phyloP scores from a whole-genome alignment of 2,888 invertebrate species.

The Philhelius pedissequus region DNA sequence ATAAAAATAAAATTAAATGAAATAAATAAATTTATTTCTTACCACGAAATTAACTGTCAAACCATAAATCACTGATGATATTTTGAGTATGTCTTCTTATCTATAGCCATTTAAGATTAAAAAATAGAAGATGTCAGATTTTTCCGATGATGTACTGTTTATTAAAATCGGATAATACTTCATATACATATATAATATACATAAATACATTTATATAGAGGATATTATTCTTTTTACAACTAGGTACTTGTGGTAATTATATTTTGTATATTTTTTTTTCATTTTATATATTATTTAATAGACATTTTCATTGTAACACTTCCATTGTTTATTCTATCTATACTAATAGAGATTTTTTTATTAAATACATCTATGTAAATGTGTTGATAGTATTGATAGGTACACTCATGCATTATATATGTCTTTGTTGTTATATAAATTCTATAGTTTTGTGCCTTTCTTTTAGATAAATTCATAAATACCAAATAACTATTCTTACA shows the following conservation, averaged over 20 bases:
- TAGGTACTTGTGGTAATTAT: conserved; percentile 50
- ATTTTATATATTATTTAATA: conserved; percentile 14
- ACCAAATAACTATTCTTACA: background rate
- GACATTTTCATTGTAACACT: conserved; percentile 44
- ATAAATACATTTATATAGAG: background rate
- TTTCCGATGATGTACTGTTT: background rate
- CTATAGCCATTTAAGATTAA: background rate
- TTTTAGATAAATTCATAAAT: background rate
- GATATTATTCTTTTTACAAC: conserved; percentile 12
- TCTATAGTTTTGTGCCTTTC: background rate
- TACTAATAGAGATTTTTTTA: background rate
- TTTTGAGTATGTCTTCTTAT: background rate
- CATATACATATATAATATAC: conserved; percentile 15
- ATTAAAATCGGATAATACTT: conserved; percentile 24
- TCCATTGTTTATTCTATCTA: conserved; percentile 42
- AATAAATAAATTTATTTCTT: no score
- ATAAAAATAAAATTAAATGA: no score
- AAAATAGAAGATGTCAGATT: background rate
- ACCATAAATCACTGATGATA: background rate
- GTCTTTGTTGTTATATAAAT: background rate
- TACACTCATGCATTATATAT: background rate
- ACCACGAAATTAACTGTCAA: background rate
- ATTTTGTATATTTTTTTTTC: background rate
- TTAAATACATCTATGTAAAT: background rate
- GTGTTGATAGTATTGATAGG: background rate